phyloP scores from a whole-genome alignment of 2,797 vertebrate species.

The Tadarida brasiliensis region DNA sequence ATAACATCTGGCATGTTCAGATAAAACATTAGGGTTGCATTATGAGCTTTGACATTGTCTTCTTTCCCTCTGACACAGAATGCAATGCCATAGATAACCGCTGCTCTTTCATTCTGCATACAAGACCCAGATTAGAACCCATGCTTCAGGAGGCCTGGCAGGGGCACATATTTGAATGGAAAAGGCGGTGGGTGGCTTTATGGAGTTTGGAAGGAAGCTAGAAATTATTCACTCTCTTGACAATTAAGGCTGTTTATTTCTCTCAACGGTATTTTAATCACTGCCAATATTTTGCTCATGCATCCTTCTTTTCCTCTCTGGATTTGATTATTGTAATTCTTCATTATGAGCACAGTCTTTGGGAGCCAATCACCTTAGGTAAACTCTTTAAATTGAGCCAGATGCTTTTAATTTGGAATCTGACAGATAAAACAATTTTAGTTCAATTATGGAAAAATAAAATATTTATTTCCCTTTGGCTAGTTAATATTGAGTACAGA shows the following conservation, averaged over 20 bases:
- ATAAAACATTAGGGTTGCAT: not conserved
- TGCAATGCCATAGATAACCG: not conserved
- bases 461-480: slow-evolving; percentile 59
- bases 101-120: not conserved
- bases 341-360: not conserved
- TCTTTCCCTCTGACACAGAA: not conserved
- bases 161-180: not conserved
- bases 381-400: slow-evolving; percentile 48
- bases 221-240: not conserved
- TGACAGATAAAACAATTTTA: slow-evolving; percentile 37
- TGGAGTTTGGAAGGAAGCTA: not conserved
- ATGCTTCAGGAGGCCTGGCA: not conserved
- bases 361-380: slow-evolving; percentile 7
- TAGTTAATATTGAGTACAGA: not conserved
- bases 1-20: not conserved
- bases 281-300: slow-evolving; percentile 49
- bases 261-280: slow-evolving; percentile 44
- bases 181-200: not conserved
- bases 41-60: not conserved
- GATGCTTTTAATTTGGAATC: slow-evolving; percentile 50
- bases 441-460: slow-evolving; percentile 61
- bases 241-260: slow-evolving; percentile 39
- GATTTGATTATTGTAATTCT: slow-evolving; percentile 54
- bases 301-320: not conserved
- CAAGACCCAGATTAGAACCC: not conserved